Percentiles rank a stretch among this genome's conserved stretches.
Conservation (phyloP, 2,888 invertebrate species). For the Resseliella maxima region DNA sequence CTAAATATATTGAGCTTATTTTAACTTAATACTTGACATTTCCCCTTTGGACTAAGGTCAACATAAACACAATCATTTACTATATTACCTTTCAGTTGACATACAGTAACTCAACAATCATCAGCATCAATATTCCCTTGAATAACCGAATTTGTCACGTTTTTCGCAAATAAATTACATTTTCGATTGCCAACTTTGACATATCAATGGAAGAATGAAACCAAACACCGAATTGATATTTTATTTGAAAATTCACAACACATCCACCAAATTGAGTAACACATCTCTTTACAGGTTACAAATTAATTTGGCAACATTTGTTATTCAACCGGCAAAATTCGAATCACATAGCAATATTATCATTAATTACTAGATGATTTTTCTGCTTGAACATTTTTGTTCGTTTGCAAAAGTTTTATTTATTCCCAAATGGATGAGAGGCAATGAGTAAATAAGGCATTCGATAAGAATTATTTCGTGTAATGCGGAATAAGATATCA, state of each 20-base stretch:
- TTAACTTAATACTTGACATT: background rate
- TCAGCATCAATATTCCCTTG: background rate
- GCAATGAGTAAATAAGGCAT: too few relatives aligned
- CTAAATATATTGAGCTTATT: background rate
- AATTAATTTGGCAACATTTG: background rate
- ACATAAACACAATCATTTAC: background rate
- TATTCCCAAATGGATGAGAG: too few relatives aligned
- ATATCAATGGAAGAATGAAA: background rate
- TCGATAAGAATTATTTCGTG: too few relatives aligned
- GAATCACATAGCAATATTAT: too few relatives aligned
- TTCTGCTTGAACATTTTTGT: too few relatives aligned
- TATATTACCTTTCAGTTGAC: background rate
- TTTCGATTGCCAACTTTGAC: constrained; percentile 37
- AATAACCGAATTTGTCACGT: constrained; percentile 10
- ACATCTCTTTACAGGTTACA: background rate
- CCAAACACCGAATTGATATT: background rate
- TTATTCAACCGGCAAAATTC: background rate
- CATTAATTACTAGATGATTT: too few relatives aligned
- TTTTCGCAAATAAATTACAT: constrained; percentile 17
- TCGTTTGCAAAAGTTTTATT: too few relatives aligned
- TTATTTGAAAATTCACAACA: background rate
- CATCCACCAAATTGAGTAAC: background rate
- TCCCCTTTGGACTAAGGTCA: constrained; percentile 1
- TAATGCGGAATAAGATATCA: too few relatives aligned
- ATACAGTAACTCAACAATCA: background rate